Base-by-base conservation (phyloP, 2,113 vertebrate species). In the Pleuronectes platessa region DNA sequence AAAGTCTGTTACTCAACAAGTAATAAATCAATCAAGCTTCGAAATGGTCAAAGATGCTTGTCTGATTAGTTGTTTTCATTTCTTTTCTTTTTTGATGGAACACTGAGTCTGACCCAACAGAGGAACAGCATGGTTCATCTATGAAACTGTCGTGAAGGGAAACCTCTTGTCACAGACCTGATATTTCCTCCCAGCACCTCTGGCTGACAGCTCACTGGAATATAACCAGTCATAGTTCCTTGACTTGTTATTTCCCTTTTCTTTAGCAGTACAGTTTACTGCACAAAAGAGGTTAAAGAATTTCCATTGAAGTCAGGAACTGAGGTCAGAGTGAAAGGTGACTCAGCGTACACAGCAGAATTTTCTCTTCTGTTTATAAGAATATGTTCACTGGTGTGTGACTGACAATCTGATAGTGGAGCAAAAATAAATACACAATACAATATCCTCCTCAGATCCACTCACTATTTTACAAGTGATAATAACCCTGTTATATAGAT, bases 11-110 rank as follows among this genome's bases (percentile, higher is more conserved):
- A 73, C 42, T 73, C 71, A 65, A 70, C 67, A 60, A 78, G 26
- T 61, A 2, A 79, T 87, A 77, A 58, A 59, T 85, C 79, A 84
- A 87, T 82, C 72, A 72, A 37, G 68, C 64, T 63, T 70, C 83
- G 68, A 71, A 69, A 87, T 79, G 61, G 42, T 71, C 68, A 14
- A 14, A 79, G 71, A 68, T 74, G 67, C 2, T 11, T 70, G 78
- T 85, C 78, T 81, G 83, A 89, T 92, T 83, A 87, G 83, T 61
- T 88, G 81, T 89, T 89, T 88, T 81, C 81, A 79, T 88, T 81
- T 31, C 68, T 85, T 86, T 67, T 79, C 27, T 71, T 73, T 74
- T 74, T 3, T 84, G 86, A 89, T 77, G 78, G 72, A 90, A 91
- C 69, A 55, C 72, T 70, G 9, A 68, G 56, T 73, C 73, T 76